Evolutionary conservation across 2,113 vertebrate genomes (phyloP).

Genomic region (Steatornis caripensis): DNA sequence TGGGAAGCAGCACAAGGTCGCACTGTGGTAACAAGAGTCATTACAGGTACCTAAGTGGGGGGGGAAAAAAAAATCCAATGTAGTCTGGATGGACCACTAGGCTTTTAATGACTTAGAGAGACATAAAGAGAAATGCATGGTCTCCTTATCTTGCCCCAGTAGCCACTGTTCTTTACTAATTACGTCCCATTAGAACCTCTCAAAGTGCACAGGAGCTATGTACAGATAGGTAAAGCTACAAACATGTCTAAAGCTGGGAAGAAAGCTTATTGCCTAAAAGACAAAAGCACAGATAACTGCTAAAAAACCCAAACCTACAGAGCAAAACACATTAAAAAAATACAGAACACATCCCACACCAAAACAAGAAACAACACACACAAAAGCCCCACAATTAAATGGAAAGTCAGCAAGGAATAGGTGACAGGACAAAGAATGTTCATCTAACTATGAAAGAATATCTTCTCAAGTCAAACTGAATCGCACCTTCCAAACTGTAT

Average conservation of each 20-base stretch:
- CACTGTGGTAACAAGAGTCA: not conserved
- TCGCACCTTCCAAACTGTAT: not conserved
- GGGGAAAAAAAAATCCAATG: not conserved
- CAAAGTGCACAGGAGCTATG: not conserved
- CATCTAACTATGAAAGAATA: not conserved
- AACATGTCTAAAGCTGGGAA: not conserved
- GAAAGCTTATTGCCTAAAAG: not conserved
- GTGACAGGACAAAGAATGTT: not conserved
- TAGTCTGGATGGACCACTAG: not conserved
- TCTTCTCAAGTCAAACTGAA: not conserved
- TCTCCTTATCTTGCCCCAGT: not conserved
- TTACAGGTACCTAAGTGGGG: not conserved
- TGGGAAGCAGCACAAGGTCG: not conserved
- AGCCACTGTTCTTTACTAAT: not conserved
- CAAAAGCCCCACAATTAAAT: not conserved
- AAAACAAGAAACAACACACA: not conserved
- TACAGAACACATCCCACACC: not conserved
- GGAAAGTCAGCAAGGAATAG: not conserved
- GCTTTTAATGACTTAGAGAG: not conserved
- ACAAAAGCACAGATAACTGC: not conserved
- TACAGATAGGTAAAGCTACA: not conserved
- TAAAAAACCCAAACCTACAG: fast-evolving
- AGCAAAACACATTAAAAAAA: not conserved
- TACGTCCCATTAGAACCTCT: not conserved
- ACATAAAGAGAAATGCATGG: not conserved